Evolutionary conservation across 1,140 invertebrate species (phyloP).

Genomic region (Hyposmocoma kahamanoa): DNA sequence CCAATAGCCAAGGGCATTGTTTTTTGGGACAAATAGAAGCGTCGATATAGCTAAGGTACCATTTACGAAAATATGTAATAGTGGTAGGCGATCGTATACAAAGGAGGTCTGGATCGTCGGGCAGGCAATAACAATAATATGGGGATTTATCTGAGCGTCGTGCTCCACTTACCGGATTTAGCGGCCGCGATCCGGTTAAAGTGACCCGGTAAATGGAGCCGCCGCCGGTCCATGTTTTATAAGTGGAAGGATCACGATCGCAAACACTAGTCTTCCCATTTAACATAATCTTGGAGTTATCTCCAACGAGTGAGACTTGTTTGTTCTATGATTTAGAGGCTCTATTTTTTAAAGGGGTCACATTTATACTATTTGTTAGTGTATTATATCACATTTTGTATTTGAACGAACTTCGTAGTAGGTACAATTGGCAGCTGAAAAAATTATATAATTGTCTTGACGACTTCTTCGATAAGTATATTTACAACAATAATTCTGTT

Average conservation of each 20-base stretch:
- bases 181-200: constrained; percentile 21
- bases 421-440: no score
- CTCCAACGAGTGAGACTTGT: constrained; percentile 15
- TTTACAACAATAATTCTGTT: no score
- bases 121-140: constrained; percentile 57
- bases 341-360: no score
- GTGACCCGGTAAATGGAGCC: constrained; percentile 33
- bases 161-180: constrained; percentile 44
- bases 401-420: no score
- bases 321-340: constrained; percentile 19
- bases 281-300: constrained; percentile 50
- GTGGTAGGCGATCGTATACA: constrained; percentile 23
- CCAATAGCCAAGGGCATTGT: no score
- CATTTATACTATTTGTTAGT: no score
- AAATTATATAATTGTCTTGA: no score
- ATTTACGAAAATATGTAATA: no score
- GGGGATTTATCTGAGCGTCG: constrained; percentile 50
- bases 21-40: no score
- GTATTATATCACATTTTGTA: no score
- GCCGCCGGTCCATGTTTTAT: constrained; percentile 32
- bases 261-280: constrained; percentile 40
- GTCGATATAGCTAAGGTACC: no score
- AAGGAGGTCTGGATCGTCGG: constrained; percentile 23
- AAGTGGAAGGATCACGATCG: constrained; percentile 34
- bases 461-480: no score